Evolutionary conservation across 2,888 invertebrate genomes (phyloP).

Genomic region (Strigamia crassipes): DNA sequence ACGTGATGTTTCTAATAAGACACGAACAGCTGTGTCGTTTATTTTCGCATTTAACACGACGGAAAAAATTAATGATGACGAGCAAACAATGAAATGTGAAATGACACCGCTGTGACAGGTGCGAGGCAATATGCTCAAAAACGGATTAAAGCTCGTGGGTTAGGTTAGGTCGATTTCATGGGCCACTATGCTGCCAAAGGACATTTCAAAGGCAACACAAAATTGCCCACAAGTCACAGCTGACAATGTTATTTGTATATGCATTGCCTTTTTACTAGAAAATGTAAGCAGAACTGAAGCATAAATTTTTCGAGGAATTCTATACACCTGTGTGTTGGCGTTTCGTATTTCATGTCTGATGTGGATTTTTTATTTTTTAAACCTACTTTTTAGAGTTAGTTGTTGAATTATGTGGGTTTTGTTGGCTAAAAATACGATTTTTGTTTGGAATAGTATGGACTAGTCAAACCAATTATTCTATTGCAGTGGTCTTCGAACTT

Average conservation of each 20-base stretch:
- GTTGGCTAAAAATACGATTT: no score
- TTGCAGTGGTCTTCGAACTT: no score
- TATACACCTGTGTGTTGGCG: no score
- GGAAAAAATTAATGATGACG: background rate
- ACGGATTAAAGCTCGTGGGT: background rate
- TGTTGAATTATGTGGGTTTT: no score
- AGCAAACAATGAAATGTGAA: conserved; percentile 5
- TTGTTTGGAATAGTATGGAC: no score
- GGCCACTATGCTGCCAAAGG: background rate
- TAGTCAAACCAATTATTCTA: no score
- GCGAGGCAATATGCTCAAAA: background rate
- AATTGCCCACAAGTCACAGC: background rate
- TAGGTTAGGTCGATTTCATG: background rate
- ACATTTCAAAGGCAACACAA: background rate
- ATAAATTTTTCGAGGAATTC: background rate
- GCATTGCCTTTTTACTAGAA: background rate
- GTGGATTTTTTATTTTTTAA: no score
- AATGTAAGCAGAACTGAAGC: background rate
- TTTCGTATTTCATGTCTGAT: no score
- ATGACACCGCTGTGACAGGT: background rate
- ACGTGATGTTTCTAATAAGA: background rate
- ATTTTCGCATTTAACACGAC: background rate
- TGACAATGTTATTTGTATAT: background rate
- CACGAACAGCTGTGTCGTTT: background rate
- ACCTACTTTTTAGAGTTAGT: no score